phyloP scores from a whole-genome alignment of 2,888 invertebrate species.

The Amiota communis region DNA sequence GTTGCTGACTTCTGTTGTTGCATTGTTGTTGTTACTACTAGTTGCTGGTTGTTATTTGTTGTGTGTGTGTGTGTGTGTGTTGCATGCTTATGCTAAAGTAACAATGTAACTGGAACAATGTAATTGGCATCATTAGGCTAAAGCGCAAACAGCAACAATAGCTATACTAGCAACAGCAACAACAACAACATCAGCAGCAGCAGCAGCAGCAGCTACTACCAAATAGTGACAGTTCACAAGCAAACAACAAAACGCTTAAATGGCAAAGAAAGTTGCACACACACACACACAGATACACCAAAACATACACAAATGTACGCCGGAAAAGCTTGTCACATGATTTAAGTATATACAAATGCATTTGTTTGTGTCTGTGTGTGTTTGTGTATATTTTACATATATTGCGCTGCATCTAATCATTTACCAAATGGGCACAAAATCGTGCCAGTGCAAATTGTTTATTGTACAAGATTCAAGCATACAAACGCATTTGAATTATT shows the following conservation, averaged over 20 bases:
- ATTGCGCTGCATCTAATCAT: conserved; percentile 3
- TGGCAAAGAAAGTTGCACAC: conserved; percentile 33
- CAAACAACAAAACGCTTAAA: conserved; percentile 22
- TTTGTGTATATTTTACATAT: neutral
- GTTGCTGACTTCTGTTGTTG: neutral
- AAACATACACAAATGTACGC: neutral
- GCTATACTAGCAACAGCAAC: conserved; percentile 43
- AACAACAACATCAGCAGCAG: conserved; percentile 41
- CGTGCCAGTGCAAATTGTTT: conserved; percentile 28
- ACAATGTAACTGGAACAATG: conserved; percentile 66
- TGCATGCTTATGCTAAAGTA: conserved; percentile 45
- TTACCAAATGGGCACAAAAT: neutral
- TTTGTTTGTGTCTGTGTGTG: neutral
- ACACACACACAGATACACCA: neutral
- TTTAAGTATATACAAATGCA: neutral
- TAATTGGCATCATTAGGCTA: conserved; percentile 68
- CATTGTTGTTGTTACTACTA: neutral
- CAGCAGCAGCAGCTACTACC: conserved; percentile 45
- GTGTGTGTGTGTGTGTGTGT: no score
- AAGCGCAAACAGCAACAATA: conserved; percentile 42
- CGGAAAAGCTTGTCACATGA: neutral
- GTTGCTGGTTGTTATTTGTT: no score
- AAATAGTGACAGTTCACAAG: conserved; percentile 34
- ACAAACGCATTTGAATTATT: neutral
- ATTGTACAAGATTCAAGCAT: conserved; percentile 9